Evolutionary conservation across 2,113 vertebrate genomes (phyloP).

Genomic region (Bos indicus): DNA sequence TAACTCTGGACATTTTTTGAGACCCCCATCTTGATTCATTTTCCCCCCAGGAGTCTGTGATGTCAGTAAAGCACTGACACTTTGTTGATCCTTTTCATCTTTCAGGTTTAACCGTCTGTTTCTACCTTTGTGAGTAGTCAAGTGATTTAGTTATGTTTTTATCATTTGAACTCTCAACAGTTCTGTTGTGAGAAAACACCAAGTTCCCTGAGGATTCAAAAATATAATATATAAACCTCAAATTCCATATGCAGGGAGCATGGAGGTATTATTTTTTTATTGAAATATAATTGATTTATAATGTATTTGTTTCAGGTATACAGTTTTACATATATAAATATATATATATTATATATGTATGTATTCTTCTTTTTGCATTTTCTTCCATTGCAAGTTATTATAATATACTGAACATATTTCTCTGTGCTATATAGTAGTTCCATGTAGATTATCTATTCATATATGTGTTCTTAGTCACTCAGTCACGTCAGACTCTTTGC

Average conservation of each 20-base stretch:
- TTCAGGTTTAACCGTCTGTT: constrained; percentile 12
- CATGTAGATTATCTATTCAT: not conserved
- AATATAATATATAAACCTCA: not conserved
- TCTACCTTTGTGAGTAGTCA: not conserved
- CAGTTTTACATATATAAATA: not conserved
- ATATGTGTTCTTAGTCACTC: not conserved
- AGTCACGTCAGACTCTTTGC: not conserved
- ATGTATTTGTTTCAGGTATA: not conserved
- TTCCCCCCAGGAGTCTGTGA: not conserved
- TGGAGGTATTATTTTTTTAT: not conserved
- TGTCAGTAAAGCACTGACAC: not conserved
- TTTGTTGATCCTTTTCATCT: not conserved
- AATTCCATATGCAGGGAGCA: not conserved
- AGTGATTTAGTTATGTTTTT: constrained; percentile 36
- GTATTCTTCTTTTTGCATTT: not conserved
- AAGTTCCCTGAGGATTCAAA: not conserved
- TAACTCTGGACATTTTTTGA: not conserved
- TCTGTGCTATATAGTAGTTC: not conserved
- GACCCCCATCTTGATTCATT: not conserved
- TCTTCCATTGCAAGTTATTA: not conserved
- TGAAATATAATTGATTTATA: not conserved
- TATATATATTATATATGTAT: not conserved
- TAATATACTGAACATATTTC: not conserved
- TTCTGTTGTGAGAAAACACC: not conserved
- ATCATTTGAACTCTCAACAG: not conserved